These are phyloP conservation scores for Heptranchias perlo DNA, from an alignment of 2,113 vertebrate species.

Conservation along the genomic window DNA sequence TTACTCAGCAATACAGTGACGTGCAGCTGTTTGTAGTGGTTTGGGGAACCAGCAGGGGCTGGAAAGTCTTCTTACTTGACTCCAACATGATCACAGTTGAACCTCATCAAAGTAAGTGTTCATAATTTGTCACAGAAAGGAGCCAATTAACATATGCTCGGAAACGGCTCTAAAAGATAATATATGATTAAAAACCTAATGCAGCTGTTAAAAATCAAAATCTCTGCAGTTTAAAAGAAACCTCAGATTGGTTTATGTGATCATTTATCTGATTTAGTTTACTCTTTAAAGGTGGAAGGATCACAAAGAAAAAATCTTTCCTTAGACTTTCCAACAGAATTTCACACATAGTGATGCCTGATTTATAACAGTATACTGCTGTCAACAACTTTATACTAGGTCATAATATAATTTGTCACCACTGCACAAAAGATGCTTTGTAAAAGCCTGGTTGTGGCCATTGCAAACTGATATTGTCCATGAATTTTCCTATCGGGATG, in stretches of 20 bases:
- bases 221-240: constrained; percentile 77
- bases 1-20: constrained; percentile 83
- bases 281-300: neutral
- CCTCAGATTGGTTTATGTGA: constrained; percentile 61
- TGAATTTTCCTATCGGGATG: neutral
- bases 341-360: neutral
- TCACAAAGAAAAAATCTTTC: neutral
- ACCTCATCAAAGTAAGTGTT: constrained; percentile 97
- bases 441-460: neutral
- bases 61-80: constrained; percentile 76
- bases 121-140: constrained; percentile 99
- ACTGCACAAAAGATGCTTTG: neutral
- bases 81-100: constrained; percentile 87
- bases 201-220: constrained; percentile 89
- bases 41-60: constrained; percentile 72
- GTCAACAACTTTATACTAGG: neutral
- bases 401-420: neutral
- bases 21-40: constrained; percentile 84
- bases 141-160: constrained; percentile 98
- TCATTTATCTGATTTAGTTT: constrained; percentile 64
- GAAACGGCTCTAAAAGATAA: constrained; percentile 82
- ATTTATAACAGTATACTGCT: neutral
- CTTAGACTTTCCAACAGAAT: neutral
- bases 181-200: constrained; percentile 89
- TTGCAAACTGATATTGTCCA: neutral